Evolutionary conservation across 1,140 invertebrate genomes (phyloP).

Genomic region (Oryzaephilus surinamensis): DNA sequence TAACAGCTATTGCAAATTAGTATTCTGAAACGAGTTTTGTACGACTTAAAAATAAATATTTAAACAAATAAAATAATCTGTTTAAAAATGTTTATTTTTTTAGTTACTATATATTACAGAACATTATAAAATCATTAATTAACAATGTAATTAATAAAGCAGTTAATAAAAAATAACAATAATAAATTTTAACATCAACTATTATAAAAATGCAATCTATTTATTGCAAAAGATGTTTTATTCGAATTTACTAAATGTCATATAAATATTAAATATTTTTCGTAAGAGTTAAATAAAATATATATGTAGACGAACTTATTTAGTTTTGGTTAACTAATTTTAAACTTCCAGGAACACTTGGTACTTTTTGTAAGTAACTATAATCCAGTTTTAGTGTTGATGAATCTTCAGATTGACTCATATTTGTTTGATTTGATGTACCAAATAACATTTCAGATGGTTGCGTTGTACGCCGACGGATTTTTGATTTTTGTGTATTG

Average conservation of each 20-base stretch:
- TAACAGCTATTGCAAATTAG: too few species aligned
- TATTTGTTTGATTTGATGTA: slow-evolving; percentile 20
- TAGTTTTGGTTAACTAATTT: slow-evolving; percentile 45
- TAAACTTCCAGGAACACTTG: slow-evolving; percentile 55
- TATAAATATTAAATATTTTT: too few species aligned
- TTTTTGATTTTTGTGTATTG: slow-evolving; percentile 48
- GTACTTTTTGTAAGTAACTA: slow-evolving; percentile 50
- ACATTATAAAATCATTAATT: slow-evolving; percentile 31
- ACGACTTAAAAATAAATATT: too few species aligned
- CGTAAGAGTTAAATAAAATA: too few species aligned
- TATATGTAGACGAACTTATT: too few species aligned
- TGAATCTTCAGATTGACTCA: slow-evolving; percentile 20
- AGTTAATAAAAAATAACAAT: too few species aligned
- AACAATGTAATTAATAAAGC: slow-evolving; percentile 26
- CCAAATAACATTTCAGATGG: slow-evolving; percentile 59
- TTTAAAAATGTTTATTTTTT: too few species aligned
- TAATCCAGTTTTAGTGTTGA: slow-evolving; percentile 17
- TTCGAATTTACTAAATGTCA: not conserved
- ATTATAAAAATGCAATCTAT: too few species aligned
- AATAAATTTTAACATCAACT: slow-evolving; percentile 2
- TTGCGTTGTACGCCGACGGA: slow-evolving; percentile 52
- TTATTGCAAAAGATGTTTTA: too few species aligned
- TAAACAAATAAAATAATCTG: too few species aligned
- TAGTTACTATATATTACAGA: too few species aligned
- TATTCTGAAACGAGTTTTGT: too few species aligned